These are phyloP conservation scores for Intellagama lesueurii DNA, from an alignment of 2,797 vertebrate genomes.

Conservation along the genomic window DNA sequence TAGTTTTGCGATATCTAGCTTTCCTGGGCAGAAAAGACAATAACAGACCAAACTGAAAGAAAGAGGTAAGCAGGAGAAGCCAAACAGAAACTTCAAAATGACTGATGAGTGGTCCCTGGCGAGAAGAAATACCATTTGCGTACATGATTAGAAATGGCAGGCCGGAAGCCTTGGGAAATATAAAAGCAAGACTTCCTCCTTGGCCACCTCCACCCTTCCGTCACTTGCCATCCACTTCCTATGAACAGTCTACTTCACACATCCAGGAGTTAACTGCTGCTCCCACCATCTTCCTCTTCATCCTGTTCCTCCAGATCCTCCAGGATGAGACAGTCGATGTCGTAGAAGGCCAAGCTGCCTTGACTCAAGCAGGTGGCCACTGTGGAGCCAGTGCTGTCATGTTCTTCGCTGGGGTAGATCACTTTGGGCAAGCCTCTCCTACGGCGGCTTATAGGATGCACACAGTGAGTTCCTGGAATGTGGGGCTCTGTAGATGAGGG, in stretches of 20 bases:
- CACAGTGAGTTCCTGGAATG: slow-evolving; percentile 77
- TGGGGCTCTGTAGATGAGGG: slow-evolving; percentile 74
- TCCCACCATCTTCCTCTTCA: slow-evolving; percentile 61
- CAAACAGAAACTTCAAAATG: not conserved
- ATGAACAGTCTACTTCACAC: not conserved
- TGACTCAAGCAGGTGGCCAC: slow-evolving; percentile 84
- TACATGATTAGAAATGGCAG: not conserved
- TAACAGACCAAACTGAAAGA: not conserved
- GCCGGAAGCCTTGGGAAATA: not conserved
- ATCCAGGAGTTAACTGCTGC: slow-evolving; percentile 16
- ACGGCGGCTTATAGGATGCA: slow-evolving; percentile 79
- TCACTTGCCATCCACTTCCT: slow-evolving; percentile 2
- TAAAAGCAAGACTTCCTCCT: not conserved
- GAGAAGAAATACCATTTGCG: not conserved
- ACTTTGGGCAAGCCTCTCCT: slow-evolving; percentile 77
- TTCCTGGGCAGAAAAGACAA: not conserved
- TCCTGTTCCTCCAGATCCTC: slow-evolving; percentile 77
- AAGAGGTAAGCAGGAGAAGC: not conserved
- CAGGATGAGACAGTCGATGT: slow-evolving; percentile 76
- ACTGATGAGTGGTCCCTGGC: no score
- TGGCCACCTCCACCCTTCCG: not conserved
- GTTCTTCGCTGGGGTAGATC: slow-evolving; percentile 74
- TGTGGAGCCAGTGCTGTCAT: slow-evolving; percentile 82
- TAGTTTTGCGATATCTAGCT: no score
- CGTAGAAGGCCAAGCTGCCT: slow-evolving; percentile 71